phyloP scores from a whole-genome alignment of 2,797 vertebrate species.

The Rhynchonycteris naso region DNA sequence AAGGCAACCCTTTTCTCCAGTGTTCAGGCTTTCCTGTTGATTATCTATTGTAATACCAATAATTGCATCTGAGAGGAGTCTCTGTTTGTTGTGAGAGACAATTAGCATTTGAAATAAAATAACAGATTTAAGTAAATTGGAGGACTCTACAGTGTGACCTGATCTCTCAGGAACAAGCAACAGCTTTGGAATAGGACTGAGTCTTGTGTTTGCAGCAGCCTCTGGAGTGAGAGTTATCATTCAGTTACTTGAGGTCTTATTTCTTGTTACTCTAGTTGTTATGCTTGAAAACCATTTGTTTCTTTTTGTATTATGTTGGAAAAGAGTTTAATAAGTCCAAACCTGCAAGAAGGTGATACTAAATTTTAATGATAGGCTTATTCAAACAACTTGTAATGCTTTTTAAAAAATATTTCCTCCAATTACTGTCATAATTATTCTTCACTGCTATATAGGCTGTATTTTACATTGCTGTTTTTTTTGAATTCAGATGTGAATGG shows the following conservation, averaged over 20 bases:
- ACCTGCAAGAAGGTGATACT: slow-evolving; percentile 59
- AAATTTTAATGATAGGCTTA: slow-evolving; percentile 36
- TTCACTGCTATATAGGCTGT: background rate
- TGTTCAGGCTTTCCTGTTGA: slow-evolving; percentile 84
- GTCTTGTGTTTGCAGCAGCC: slow-evolving; percentile 59
- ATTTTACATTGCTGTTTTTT: slow-evolving; percentile 50
- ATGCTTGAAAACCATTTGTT: slow-evolving; percentile 75
- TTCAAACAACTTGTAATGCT: slow-evolving; percentile 40
- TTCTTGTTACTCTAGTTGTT: slow-evolving; percentile 75
- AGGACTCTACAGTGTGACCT: slow-evolving; percentile 78
- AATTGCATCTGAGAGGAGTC: slow-evolving; percentile 86
- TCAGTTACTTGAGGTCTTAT: slow-evolving; percentile 69
- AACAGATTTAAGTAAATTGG: slow-evolving; percentile 87
- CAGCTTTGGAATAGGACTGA: slow-evolving; percentile 71
- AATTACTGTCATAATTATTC: slow-evolving; percentile 60
- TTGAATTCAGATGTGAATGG: slow-evolving; percentile 39
- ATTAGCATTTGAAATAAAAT: slow-evolving; percentile 88
- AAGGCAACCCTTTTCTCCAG: slow-evolving; percentile 84
- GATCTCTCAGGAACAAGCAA: slow-evolving; percentile 78
- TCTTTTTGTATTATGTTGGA: slow-evolving; percentile 72
- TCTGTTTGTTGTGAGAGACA: slow-evolving; percentile 87
- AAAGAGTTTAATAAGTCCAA: slow-evolving; percentile 58
- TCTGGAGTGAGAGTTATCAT: slow-evolving; percentile 25
- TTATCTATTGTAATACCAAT: slow-evolving; percentile 87
- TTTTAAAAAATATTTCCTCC: slow-evolving; percentile 64